Base-by-base conservation (phyloP, 2,888 invertebrate species). In the Calephelis perditalis region DNA sequence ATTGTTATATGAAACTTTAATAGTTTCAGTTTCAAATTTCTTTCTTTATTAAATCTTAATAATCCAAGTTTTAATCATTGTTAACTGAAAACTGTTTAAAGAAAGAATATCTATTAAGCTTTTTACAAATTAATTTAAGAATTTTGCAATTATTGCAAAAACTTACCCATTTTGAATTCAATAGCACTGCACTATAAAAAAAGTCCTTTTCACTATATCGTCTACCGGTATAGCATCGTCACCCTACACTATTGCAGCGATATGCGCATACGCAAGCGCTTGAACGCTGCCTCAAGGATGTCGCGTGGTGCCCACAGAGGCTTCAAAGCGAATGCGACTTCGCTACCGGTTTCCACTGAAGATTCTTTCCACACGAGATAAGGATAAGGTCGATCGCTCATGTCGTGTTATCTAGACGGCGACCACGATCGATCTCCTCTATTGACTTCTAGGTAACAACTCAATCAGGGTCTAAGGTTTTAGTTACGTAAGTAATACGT, bases 241-340 rank as follows among this genome's bases (percentile, higher is more conserved):
- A 85, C 87, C 79, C 74, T 80, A 71, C 57, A 68, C 66, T 77
- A 73, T 75, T 74, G 71, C 68, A 74, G 74, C 77, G 70, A 64
- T 69, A 70, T 74, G 74, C 71, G 74, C 76, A 74, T 73, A 74
- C 64, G 73, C 71, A 71, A 67, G 67, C 68, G 54, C 60, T 60
- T n/a, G 15, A 46, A 47, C 69, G 68, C 63, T 68, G 82, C 78
- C 80, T 80, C 81, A 81, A 83, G 82, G 84, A 79, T 82, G 74
- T 76, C 87, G 86, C 89, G 87, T 84, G 84, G 71, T 79, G 82
- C 82, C 83, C 79, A 73, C 84, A 73, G 75, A 85, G 85, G 88
- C 89, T 86, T 83, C 83, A 80, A 82, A 83, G 86, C 88, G 87
- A 90, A 88, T 90, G 89, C 76, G 78, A 77, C 68, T 71, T 68